Evolutionary conservation across 2,888 invertebrate species (phyloP).

Genomic region (Hoplodrina ambigua): DNA sequence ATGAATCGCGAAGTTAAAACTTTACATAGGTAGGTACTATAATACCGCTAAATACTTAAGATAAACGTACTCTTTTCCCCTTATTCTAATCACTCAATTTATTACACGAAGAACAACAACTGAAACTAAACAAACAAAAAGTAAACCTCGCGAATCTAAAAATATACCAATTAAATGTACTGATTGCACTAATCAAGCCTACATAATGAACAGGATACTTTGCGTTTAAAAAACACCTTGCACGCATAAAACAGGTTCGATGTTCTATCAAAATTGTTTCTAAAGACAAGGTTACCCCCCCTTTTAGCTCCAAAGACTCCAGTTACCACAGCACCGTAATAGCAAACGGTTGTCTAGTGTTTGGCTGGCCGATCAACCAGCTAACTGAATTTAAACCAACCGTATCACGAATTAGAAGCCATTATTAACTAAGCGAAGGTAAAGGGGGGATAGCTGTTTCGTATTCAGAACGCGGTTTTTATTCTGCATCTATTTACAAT

Average conservation of each 20-base stretch:
- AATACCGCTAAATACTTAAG: not conserved
- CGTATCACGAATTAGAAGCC: constrained; percentile 54
- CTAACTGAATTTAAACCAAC: constrained; percentile 51
- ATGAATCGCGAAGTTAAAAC: no score
- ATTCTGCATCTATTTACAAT: constrained; percentile 1
- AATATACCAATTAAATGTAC: constrained; percentile 2
- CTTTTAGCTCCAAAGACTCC: constrained; percentile 4
- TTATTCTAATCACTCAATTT: not conserved
- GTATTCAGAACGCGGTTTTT: constrained; percentile 1
- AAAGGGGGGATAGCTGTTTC: not conserved
- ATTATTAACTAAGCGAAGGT: constrained; percentile 24
- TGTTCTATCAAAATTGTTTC: constrained; percentile 47
- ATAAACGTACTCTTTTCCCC: not conserved
- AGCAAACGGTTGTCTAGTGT: constrained; percentile 23
- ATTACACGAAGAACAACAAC: constrained; percentile 6
- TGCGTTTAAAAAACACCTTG: constrained; percentile 45
- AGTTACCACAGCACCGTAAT: constrained; percentile 64
- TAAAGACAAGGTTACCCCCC: constrained; percentile 55
- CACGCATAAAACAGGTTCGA: constrained; percentile 47
- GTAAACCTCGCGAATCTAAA: not conserved
- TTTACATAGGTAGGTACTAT: not conserved
- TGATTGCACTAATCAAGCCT: constrained; percentile 9
- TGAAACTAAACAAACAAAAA: no score
- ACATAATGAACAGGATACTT: constrained; percentile 39
- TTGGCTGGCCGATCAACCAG: constrained; percentile 46